These are phyloP conservation scores for Onychostoma macrolepis DNA, from an alignment of 2,113 vertebrate species.

Conservation along the genomic window DNA sequence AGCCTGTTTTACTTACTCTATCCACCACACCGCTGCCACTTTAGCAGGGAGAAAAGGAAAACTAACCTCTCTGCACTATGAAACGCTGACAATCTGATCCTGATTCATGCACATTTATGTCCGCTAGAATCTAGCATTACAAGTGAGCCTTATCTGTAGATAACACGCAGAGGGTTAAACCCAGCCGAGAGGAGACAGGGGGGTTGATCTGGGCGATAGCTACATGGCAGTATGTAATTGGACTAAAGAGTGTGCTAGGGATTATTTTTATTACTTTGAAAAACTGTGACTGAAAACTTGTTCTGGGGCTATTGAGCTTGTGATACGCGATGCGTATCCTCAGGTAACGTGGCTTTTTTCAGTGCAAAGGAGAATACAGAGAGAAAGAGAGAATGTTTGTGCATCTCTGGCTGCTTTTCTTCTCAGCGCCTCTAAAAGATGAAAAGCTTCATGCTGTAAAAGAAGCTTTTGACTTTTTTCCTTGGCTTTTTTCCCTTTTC, in stretches of 20 bases:
- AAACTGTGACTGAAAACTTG: slow-evolving; percentile 72
- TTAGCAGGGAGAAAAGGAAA: slow-evolving; percentile 71
- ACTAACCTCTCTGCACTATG: slow-evolving; percentile 77
- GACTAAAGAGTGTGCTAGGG: slow-evolving; percentile 79
- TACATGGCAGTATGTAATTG: slow-evolving; percentile 82
- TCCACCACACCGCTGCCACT: slow-evolving; percentile 68
- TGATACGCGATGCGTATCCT: slow-evolving; percentile 71
- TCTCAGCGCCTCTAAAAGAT: slow-evolving; percentile 72
- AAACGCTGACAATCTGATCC: slow-evolving; percentile 81
- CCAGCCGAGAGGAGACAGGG: slow-evolving; percentile 72
- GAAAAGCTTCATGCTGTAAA: slow-evolving; percentile 73
- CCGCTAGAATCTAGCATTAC: slow-evolving; percentile 78
- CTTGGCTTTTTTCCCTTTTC: background rate
- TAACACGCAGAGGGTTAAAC: slow-evolving; percentile 80
- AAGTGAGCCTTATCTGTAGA: slow-evolving; percentile 79
- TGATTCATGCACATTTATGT: slow-evolving; percentile 82
- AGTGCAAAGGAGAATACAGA: slow-evolving; percentile 61
- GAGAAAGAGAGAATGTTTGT: slow-evolving; percentile 65
- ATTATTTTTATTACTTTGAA: slow-evolving; percentile 78
- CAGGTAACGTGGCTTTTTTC: slow-evolving; percentile 65
- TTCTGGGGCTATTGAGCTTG: slow-evolving; percentile 75
- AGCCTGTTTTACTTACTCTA: slow-evolving; percentile 62
- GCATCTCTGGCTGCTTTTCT: slow-evolving; percentile 71
- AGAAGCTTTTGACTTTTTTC: slow-evolving; percentile 74
- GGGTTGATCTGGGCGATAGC: slow-evolving; percentile 78